Evolutionary conservation across 1,140 invertebrate species (phyloP), one percentile per base, ranked within the genome.

Genomic region (Pogonomyrmex californicus): DNA sequence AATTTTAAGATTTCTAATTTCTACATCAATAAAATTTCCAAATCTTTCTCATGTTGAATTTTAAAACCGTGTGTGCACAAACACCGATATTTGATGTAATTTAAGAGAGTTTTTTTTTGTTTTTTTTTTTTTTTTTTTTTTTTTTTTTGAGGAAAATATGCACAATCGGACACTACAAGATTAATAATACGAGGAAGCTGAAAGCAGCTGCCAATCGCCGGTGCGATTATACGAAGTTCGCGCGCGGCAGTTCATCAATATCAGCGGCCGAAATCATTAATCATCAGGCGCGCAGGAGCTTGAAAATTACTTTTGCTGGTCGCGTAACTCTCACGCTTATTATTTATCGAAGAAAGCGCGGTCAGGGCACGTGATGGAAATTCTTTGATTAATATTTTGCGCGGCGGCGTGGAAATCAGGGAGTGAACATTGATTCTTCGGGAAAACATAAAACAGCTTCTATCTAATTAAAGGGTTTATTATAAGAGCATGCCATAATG

Each of bases 241-340:
- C 44, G 63, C 81, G 17, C 65, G 71, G 33, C 66, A 77, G 85
- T 89, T 89, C 77, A 89, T 90, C 88, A 73, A 90, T 89, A 89
- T 83, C 76, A 73, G 44, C 73, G 85, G 47, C 62, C 62, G 71
- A 54, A 89, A 89, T 90, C 85, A 90, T 90, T 90, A 90, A 89
- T 89, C 88, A 76, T 90, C 51, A 49, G n/a, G 14, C 5, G 33
- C 23, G 47, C 41, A 60, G 58, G 30, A 36, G 23, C 70, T 82
- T 17, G 47, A 85, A 86, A 87, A 89, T 90, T 87, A 71, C 86
- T 77, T 75, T 47, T 65, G 65, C 56, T 68, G 78, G 75, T 73
- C 66, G 82, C 66, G 54, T 36, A 33, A 63, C 77, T 81, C 62
- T 86, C 75, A 68, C 62, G 63, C 85, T 89, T 83, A 82, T 87